Evolutionary conservation across 2,888 invertebrate genomes (phyloP).

Genomic region (Acrocyrtus sp.): DNA sequence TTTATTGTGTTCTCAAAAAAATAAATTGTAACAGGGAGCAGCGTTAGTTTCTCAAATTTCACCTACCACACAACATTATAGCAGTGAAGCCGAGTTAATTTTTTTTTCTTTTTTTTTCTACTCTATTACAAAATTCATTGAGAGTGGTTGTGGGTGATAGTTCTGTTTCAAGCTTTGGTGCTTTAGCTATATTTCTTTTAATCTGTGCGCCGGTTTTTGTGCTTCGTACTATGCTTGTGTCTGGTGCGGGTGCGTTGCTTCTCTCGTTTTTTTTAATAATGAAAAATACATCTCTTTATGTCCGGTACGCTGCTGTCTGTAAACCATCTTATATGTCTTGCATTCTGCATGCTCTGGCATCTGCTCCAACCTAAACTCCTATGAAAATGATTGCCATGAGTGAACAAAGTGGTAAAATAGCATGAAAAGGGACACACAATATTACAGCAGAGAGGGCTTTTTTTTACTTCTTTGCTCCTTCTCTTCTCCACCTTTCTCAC

Average conservation of each 20-base stretch:
- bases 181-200: too few species aligned
- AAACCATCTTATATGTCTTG: neutral
- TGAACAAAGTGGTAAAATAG: too few species aligned
- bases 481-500: too few species aligned
- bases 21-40: neutral
- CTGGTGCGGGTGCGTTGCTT: neutral
- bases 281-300: neutral
- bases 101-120: slow-evolving; percentile 1
- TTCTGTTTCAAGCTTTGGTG: too few species aligned
- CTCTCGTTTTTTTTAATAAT: neutral
- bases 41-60: neutral
- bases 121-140: neutral
- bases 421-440: too few species aligned
- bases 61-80: too few species aligned
- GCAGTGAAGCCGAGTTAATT: neutral
- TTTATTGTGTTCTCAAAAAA: neutral
- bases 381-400: too few species aligned
- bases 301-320: neutral
- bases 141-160: neutral
- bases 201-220: slow-evolving; percentile 18
- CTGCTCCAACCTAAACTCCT: too few species aligned
- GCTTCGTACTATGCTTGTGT: neutral
- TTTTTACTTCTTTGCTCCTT: too few species aligned
- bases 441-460: too few species aligned
- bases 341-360: too few species aligned